A percentile compares a stretch with the other conserved stretches of the same genome.
phyloP scores from a whole-genome alignment of 2,113 vertebrate species.

The Archilochus colubris region DNA sequence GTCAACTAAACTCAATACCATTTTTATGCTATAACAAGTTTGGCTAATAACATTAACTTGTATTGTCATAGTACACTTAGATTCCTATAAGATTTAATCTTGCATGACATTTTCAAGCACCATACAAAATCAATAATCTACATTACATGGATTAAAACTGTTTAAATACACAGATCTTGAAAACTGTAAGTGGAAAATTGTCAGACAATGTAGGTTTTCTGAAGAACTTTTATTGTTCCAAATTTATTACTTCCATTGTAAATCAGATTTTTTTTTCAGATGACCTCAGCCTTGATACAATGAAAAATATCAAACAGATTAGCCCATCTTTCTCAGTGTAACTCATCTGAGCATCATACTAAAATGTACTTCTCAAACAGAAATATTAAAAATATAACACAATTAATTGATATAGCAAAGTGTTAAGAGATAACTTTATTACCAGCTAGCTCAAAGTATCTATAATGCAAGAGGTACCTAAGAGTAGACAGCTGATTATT shows the following conservation, averaged over 20 bases:
- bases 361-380: constrained; percentile 9
- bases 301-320: constrained; percentile 44
- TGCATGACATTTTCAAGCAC: constrained; percentile 67
- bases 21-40: constrained; percentile 61
- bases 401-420: neutral
- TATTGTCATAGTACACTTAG: constrained; percentile 62
- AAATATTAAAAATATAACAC: constrained; percentile 2
- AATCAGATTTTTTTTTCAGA: constrained; percentile 59
- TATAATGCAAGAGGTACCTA: neutral
- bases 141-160: constrained; percentile 67
- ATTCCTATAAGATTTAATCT: constrained; percentile 64
- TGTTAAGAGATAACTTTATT: constrained; percentile 27
- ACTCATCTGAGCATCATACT: constrained; percentile 1
- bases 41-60: constrained; percentile 65
- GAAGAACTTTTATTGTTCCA: constrained; percentile 48
- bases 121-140: constrained; percentile 71
- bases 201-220: constrained; percentile 44
- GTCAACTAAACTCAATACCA: constrained; percentile 39
- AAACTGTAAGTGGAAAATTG: constrained; percentile 61
- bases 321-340: neutral
- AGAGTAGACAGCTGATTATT: neutral
- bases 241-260: constrained; percentile 64
- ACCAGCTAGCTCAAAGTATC: neutral
- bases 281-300: constrained; percentile 49
- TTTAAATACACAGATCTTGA: constrained; percentile 66